Base-by-base conservation (phyloP, 2,113 vertebrate genomes). In the Mirza zaza region DNA sequence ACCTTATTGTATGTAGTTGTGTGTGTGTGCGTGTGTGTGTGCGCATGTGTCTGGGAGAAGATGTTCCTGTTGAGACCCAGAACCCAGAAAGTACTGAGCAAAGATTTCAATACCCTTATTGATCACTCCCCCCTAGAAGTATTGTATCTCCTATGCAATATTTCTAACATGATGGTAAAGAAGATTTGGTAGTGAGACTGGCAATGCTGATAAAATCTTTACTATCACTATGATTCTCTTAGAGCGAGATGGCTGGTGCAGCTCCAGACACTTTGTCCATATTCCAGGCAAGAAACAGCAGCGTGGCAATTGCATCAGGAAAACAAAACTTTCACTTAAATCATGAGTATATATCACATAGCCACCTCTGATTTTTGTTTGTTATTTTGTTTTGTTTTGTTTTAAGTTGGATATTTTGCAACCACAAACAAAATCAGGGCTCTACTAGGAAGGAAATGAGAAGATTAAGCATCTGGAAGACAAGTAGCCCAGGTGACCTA, bases 341-440 rank as follows among this genome's bases (percentile, higher is more conserved):
- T 71, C 36, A 8, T 32, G 34, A 23, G 14, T 18, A 0, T 11
- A 10, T 48, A 52, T 17, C 45, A 73, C 2, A 14, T 1, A 0
- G 5, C 17, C 29, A 45, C 21, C 2, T 6, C 1, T 36, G n/a
- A 80, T 39, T 91, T 68, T 39, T 55, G 15, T 29, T 82, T 83
- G 15, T 15, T 80, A 11, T 73, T 45, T 50, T 32, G 4, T 32
- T 86, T 50, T 32, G 4, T 32, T 86, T 89, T 81, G 8, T 83
- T 90, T 67, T 52, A 59, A 84, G 52, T 27, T 27, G 29, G 20
- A 3, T 65, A 42, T 39, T 86, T 81, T 80, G 11, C 3, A 57
- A 23, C 18, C 70, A 75, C 3, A 48, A 91, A 88, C 34, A 88
- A 70, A 97, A 75, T 45, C 2, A 25, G 1, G 65, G 4, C 0